Percentiles rank a stretch among this genome's conserved stretches.
These are phyloP conservation scores for Pristionchus maxplancki DNA, from an alignment of 2,888 invertebrate genomes.

Conservation along the genomic window DNA sequence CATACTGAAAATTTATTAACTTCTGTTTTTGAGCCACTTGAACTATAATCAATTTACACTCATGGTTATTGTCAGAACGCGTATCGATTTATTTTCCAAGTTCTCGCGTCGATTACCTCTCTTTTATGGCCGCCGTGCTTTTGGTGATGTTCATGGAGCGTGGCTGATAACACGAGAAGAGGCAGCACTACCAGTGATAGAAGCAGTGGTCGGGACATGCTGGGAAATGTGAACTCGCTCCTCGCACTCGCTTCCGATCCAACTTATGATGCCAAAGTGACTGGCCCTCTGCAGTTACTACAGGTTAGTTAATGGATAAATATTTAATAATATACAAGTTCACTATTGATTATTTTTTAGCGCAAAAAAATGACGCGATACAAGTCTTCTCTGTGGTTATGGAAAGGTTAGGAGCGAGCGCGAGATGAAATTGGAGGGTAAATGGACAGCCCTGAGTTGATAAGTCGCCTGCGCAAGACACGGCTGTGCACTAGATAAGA, in stretches of 20 bases:
- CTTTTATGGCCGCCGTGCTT: slow-evolving; percentile 48
- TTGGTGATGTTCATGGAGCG: slow-evolving; percentile 48
- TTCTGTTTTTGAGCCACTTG: not conserved
- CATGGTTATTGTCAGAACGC: not conserved
- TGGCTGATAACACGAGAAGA: slow-evolving; percentile 32
- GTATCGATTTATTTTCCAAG: not conserved
- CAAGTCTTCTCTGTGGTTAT: not conserved
- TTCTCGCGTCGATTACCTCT: slow-evolving; percentile 1
- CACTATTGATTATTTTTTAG: not conserved
- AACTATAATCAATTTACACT: no score
- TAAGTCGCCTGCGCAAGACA: slow-evolving; percentile 37
- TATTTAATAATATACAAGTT: not conserved
- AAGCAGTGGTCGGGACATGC: slow-evolving; percentile 54
- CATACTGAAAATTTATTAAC: slow-evolving; percentile 55
- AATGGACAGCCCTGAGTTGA: slow-evolving; percentile 37
- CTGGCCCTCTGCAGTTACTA: slow-evolving; percentile 64
- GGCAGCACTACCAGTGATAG: slow-evolving; percentile 12
- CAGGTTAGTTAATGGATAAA: slow-evolving; percentile 55
- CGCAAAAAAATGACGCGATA: not conserved
- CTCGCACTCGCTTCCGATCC: slow-evolving; percentile 63
- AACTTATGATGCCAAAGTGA: slow-evolving; percentile 61
- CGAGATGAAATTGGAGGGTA: not conserved
- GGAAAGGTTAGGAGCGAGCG: not conserved
- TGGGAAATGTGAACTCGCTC: slow-evolving; percentile 65
- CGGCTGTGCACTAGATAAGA: slow-evolving; percentile 50